Conservation (phyloP, 2,797 vertebrate genomes). For the Discoglossus pictus region DNA sequence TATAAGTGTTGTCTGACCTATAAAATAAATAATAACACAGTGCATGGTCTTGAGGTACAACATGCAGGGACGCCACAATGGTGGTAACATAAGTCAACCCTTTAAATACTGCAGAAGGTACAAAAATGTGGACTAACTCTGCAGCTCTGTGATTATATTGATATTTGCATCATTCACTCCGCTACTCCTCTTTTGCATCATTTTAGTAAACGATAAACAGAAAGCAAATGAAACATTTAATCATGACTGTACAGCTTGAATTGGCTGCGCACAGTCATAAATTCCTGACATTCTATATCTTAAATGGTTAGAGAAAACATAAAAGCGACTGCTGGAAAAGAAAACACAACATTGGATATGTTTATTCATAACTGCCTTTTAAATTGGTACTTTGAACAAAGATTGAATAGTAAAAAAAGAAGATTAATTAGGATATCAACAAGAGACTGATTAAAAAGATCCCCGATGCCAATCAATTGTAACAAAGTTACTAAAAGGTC, state of each 20-base stretch:
- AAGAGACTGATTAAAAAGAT: constrained; percentile 13
- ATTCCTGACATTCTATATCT: constrained; percentile 15
- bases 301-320: constrained; percentile 23
- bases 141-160: constrained; percentile 3
- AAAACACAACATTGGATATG: constrained; percentile 6
- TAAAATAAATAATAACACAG: too few species aligned
- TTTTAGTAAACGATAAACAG: constrained; percentile 6
- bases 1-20: too few species aligned
- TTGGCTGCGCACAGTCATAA: background rate
- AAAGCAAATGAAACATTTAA: constrained; percentile 15
- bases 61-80: too few species aligned
- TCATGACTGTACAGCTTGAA: constrained; percentile 1
- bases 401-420: constrained; percentile 12
- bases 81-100: too few species aligned
- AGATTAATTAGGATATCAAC: constrained; percentile 28
- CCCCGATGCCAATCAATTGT: background rate
- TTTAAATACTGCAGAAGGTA: too few species aligned
- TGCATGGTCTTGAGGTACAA: too few species aligned
- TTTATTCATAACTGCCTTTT: constrained; percentile 33
- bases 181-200: background rate
- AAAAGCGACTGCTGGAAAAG: constrained; percentile 16
- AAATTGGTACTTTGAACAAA: constrained; percentile 38
- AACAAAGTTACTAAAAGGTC: constrained; percentile 17
- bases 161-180: background rate
- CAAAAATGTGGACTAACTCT: too few species aligned